Evolutionary conservation across 2,888 invertebrate species (phyloP), one percentile per base, ranked within the genome.

Genomic region (Lissonota sp.): DNA sequence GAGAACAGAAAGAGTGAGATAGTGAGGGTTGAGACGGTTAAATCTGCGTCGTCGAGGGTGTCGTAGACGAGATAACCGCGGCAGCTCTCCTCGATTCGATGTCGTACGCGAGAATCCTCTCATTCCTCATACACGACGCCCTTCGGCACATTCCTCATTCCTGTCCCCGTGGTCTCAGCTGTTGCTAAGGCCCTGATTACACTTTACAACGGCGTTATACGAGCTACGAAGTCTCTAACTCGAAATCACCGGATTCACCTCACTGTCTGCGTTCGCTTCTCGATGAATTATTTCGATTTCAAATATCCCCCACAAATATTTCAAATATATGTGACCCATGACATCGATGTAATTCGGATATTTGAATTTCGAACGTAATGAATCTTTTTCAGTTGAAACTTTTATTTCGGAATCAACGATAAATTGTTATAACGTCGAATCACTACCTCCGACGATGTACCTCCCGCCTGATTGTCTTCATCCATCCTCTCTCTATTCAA

Each of bases 171-270:
- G 76, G 82, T 66, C 83, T 82, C 83, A 84, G 83, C 80, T 84
- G 84, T 70, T 70, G 79, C 79, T 69, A 71, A 77, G 74, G 67
- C 82, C 73, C 64, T 83, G 84, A 84, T 84, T 84, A 79, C 76
- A 74, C 83, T 70, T 70, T 71, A 46, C 60, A 58, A 73, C 51
- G 49, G 55, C 55, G 60, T 78, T 78, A 51, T 69, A 69, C 53
- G 53, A 63, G 64, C 67, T 73, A 58, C 70, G 46, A 62, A 63
- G 64, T 70, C 60, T 73, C 58, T 49, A 64, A 58, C 39, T 69
- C n/a, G 14, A 71, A 77, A 14, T 46, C 70, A 44, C 40, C 40
- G 46, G 39, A 57, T 40, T 26, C 46, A 26, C 26, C 26, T 60
- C 37, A 12, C 12, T 60, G 37, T 70, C 46, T 60, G 12, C n/a